Evolutionary conservation across 53 echinoderm and acorn worm species (phyloP).

Genomic region (Holothuria scabra): DNA sequence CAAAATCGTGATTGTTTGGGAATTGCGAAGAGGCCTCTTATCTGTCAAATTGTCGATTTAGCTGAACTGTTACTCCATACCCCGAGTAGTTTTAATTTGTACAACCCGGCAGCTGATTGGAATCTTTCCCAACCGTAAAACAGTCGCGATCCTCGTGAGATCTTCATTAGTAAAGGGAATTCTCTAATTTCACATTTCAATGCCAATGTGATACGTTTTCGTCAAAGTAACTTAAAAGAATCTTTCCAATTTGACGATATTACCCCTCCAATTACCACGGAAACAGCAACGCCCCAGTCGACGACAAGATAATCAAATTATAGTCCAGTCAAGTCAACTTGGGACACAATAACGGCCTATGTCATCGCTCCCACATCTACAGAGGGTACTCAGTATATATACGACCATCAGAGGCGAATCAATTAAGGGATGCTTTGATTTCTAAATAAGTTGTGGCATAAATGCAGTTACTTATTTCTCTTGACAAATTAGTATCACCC

Average conservation of each 20-base stretch:
- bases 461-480: constrained; percentile 34
- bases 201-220: background rate
- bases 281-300: too few relatives aligned
- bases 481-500: constrained; percentile 40
- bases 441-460: constrained; percentile 33
- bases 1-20: too few relatives aligned
- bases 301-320: constrained; percentile 28
- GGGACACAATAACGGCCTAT: constrained; percentile 27
- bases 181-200: constrained; percentile 5
- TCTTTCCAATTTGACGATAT: constrained; percentile 8
- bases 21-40: background rate
- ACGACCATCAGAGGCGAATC: constrained; percentile 23
- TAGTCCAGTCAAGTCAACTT: background rate
- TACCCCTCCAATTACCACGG: constrained; percentile 14
- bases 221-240: background rate
- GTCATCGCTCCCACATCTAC: background rate
- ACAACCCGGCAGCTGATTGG: constrained; percentile 37
- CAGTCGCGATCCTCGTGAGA: background rate
- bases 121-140: constrained; percentile 33
- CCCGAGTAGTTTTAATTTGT: constrained; percentile 26
- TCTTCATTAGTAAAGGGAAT: background rate
- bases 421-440: constrained; percentile 28
- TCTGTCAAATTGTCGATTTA: constrained; percentile 20
- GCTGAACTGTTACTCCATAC: constrained; percentile 12
- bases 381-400: background rate